phyloP scores from a whole-genome alignment of 2,888 invertebrate species.

The Capitulum mitella region DNA sequence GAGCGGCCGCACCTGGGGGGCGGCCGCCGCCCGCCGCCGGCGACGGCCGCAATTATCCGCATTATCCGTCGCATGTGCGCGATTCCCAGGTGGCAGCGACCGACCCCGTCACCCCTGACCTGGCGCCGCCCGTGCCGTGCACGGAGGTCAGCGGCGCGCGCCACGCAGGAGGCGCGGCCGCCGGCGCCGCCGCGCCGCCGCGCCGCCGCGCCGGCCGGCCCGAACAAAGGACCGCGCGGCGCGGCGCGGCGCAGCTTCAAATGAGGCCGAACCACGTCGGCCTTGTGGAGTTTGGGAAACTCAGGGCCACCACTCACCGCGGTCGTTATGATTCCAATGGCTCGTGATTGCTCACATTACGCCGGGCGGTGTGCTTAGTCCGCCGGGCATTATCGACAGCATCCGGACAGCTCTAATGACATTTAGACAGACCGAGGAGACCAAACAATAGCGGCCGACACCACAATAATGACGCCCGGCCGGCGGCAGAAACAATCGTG shows the following conservation, averaged over 20 bases:
- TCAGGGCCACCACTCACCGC: neutral
- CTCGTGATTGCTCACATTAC: neutral
- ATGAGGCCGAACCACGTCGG: neutral
- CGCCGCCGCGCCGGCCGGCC: neutral
- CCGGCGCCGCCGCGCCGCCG: neutral
- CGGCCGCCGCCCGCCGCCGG: neutral
- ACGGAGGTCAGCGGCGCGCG: neutral
- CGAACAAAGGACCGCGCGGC: neutral
- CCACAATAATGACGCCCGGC: neutral
- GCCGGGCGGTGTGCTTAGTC: neutral
- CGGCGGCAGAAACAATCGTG: neutral
- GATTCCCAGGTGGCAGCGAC: neutral
- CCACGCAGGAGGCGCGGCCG: neutral
- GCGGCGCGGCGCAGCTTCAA: neutral
- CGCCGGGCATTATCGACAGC: neutral
- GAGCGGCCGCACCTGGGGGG: neutral
- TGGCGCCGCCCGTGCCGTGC: neutral
- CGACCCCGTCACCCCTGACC: constrained; percentile 10
- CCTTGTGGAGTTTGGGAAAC: neutral
- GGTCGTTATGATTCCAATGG: neutral
- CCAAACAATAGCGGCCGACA: neutral
- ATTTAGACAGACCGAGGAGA: neutral
- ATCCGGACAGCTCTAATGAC: neutral
- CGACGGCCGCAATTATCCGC: neutral
- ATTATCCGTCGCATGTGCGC: neutral